These are phyloP conservation scores for Tetragnatha montana DNA, from an alignment of 2,888 invertebrate genomes.

Conservation along the genomic window DNA sequence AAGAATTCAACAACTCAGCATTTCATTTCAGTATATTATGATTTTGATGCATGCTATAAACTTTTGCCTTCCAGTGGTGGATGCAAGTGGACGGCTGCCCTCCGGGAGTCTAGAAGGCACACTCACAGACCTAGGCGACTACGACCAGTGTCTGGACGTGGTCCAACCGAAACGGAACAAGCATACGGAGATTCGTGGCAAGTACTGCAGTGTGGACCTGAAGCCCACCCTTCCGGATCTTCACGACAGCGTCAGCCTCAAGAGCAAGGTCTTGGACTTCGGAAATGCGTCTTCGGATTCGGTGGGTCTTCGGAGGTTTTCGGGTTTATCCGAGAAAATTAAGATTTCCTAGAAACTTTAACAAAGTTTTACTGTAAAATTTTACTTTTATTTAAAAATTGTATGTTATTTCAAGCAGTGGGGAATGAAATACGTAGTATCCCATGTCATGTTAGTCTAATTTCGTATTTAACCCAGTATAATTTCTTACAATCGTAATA, in stretches of 20 bases:
- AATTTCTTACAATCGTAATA: no score
- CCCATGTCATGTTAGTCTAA: no score
- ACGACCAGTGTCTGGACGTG: slow-evolving; percentile 66
- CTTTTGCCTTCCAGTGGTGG: slow-evolving; percentile 59
- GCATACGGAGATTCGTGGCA: slow-evolving; percentile 46
- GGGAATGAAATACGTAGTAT: no score
- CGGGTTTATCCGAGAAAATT: neutral
- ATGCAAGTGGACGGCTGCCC: slow-evolving; percentile 60
- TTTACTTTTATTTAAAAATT: no score
- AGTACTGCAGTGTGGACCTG: slow-evolving; percentile 64
- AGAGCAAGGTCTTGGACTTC: slow-evolving; percentile 57
- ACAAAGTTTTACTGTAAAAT: no score
- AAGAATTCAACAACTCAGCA: no score
- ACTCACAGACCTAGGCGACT: slow-evolving; percentile 63
- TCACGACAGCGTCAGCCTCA: slow-evolving; percentile 35
- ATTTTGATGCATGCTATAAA: no score
- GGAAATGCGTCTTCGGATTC: slow-evolving; percentile 59
- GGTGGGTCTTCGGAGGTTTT: slow-evolving; percentile 18
- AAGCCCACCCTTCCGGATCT: slow-evolving; percentile 41
- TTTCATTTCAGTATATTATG: no score
- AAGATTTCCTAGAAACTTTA: no score
- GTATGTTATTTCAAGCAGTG: no score
- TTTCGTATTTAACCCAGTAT: no score
- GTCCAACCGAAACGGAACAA: slow-evolving; percentile 33
- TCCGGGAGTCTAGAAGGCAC: slow-evolving; percentile 65